phyloP scores from a whole-genome alignment of 2,797 vertebrate species.

The Poeciliopsis gracilis region DNA sequence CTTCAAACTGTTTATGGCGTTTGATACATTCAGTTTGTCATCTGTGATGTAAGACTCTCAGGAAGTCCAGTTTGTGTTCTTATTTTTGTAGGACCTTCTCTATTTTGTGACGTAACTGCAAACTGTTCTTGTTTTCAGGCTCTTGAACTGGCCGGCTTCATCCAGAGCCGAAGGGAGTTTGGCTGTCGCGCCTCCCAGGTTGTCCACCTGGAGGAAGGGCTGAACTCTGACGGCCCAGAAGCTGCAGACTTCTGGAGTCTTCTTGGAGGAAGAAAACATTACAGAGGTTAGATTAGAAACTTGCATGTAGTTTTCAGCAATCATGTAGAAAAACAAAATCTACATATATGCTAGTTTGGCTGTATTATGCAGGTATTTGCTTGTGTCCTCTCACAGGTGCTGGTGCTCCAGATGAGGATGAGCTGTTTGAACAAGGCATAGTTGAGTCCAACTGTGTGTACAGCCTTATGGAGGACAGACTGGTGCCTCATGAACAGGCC shows the following conservation, averaged over 20 bases:
- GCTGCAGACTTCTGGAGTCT: conserved; percentile 82
- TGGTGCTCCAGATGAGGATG: conserved; percentile 78
- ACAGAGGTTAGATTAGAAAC: conserved; percentile 70
- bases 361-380: not conserved
- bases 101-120: not conserved
- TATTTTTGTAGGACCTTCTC: not conserved
- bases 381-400: conserved; percentile 59
- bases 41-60: not conserved
- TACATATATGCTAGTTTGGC: not conserved
- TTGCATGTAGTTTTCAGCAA: not conserved
- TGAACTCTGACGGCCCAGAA: conserved; percentile 68
- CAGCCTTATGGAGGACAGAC: conserved; percentile 78
- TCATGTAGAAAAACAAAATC: not conserved
- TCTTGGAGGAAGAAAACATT: conserved; percentile 76
- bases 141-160: conserved; percentile 67
- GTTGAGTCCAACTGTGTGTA: conserved; percentile 86
- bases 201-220: conserved; percentile 79
- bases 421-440: conserved; percentile 77
- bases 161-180: conserved; percentile 76
- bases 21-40: not conserved
- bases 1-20: not conserved
- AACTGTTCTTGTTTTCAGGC: conserved; percentile 64
- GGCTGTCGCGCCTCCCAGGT: conserved; percentile 76
- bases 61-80: not conserved
- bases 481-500: conserved; percentile 80